Base-by-base conservation (phyloP, 2,113 vertebrate genomes). In the Perccottus glenii region DNA sequence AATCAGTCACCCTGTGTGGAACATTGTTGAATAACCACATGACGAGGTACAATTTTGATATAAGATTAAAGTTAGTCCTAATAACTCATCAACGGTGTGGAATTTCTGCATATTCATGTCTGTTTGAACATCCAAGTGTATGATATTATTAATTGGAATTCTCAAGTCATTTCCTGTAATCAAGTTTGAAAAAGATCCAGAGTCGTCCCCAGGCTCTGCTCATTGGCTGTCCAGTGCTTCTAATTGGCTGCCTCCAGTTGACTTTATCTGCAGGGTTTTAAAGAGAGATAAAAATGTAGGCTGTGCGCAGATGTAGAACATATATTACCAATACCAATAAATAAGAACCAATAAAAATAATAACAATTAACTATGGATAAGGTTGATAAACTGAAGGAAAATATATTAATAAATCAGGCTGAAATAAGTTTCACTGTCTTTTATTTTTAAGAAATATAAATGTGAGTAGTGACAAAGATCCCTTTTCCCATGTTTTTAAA, bases 1-100 rank as follows among this genome's bases (percentile, higher is more conserved):
- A 33, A 60, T n/a, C n/a, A n/a, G n/a, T 62, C 5, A 49, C 56
- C 53, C 67, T 68, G 14, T 38, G 36, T 38, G 7, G 4, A 38
- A 7, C n/a, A 5, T 2, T 12, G 11, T 14, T 3, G 14, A 47
- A 47, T 47, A 47, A 5, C n/a, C 19, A 14, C 2, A n/a, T 47
- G 45, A n/a, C 0, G n/a, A 5, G 3, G 45, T 14, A 14, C 45
- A 40, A 8, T 40, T 40, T 40, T 6, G 38, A 40, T 27, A 27
- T 27, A 27, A 27, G 19, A 27, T 2, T 27, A 3, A 27, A 27
- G 19, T 27, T 27, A 27, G 19, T 27, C 19, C 19, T 27, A 27
- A 27, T 27, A 27, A 27, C 19, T 27, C 1, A 40, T 2, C 2
- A 40, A 8, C 38, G 4, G 5, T 40, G 38, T 5, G 2, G n/a